Evolutionary conservation across 2,797 vertebrate species (phyloP).

Genomic region (Okamejei kenojei): DNA sequence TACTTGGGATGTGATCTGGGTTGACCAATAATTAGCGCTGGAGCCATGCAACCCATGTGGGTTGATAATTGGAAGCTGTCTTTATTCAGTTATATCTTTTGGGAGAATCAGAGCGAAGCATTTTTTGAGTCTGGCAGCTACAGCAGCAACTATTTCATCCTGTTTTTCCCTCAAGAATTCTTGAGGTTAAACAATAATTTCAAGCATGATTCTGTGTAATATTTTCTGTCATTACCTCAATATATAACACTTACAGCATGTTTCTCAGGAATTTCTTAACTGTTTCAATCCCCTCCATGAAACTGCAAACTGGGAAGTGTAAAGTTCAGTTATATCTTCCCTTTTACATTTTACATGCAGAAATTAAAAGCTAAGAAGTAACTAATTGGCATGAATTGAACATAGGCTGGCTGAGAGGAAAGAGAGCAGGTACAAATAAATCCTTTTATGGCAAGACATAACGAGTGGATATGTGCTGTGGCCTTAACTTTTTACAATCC

Average conservation of each 20-base stretch:
- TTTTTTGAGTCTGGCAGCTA: background rate
- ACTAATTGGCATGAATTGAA: no score
- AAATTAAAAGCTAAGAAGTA: no score
- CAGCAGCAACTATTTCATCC: background rate
- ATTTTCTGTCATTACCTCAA: background rate
- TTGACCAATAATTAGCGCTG: background rate
- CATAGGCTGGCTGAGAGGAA: no score
- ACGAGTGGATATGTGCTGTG: no score
- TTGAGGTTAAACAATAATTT: conserved; percentile 8
- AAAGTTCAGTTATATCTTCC: background rate
- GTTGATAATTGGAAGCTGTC: background rate
- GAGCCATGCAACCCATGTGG: background rate
- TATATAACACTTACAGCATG: background rate
- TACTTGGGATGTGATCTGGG: background rate
- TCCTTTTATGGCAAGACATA: no score
- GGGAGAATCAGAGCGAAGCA: background rate
- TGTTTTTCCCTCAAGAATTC: background rate
- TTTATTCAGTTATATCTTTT: background rate
- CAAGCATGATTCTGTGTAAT: background rate
- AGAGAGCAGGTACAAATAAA: no score
- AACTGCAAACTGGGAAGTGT: background rate
- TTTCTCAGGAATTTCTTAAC: background rate
- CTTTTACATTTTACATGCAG: background rate
- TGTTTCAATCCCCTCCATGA: background rate
- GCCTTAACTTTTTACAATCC: no score